Evolutionary conservation across 2,888 invertebrate species (phyloP).

Genomic region (Copidosoma aretas): DNA sequence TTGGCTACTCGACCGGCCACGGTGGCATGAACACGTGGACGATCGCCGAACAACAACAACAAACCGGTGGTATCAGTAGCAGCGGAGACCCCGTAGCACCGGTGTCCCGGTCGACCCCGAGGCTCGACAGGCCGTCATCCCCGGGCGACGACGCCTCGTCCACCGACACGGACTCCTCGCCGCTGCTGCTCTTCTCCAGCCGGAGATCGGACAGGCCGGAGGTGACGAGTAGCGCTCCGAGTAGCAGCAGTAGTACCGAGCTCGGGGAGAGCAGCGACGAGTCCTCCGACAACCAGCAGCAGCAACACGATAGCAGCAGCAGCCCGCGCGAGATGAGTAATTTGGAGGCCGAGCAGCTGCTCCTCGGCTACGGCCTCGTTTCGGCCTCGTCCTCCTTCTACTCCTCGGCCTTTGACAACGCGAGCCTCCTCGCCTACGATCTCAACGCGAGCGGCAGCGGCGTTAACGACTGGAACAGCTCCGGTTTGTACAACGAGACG

Average conservation of each 20-base stretch:
- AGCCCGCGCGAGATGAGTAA: conserved; percentile 20
- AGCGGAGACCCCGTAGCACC: not conserved
- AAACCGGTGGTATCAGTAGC: conserved; percentile 30
- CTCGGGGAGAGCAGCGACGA: conserved; percentile 6
- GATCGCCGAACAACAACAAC: conserved; percentile 52
- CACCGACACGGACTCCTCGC: not conserved
- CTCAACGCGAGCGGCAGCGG: conserved; percentile 63
- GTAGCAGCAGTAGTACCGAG: not conserved
- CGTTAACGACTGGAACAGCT: conserved; percentile 61
- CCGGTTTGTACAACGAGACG: conserved; percentile 63
- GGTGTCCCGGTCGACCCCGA: not conserved
- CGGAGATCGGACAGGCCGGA: not conserved
- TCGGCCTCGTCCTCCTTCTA: too few species aligned
- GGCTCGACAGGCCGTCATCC: conserved; percentile 4
- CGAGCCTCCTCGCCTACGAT: conserved; percentile 52
- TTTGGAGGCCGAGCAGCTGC: conserved; percentile 47
- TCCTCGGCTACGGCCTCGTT: conserved; percentile 52
- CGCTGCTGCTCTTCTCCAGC: not conserved
- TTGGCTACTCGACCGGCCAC: too few species aligned
- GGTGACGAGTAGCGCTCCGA: not conserved
- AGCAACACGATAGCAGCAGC: not conserved
- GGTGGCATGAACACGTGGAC: conserved; percentile 24
- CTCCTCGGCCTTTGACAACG: conserved; percentile 65
- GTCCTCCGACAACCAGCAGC: not conserved
- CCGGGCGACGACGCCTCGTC: not conserved